Evolutionary conservation across 1,140 invertebrate species (phyloP), one percentile per base, ranked within the genome.

Genomic region (Drosophila cardini): DNA sequence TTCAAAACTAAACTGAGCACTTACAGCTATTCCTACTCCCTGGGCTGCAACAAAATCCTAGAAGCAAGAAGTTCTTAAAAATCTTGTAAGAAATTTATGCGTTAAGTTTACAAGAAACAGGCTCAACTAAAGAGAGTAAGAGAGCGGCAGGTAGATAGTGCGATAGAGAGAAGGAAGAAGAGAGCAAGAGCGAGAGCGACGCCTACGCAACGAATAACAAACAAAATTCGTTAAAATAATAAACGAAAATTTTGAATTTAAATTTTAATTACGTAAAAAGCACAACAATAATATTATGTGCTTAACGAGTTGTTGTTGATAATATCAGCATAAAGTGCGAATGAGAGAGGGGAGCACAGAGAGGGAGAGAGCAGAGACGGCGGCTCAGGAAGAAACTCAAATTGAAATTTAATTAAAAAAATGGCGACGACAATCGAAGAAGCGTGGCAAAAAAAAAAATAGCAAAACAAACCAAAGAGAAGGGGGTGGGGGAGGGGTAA

Each of bases 341-440:
- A 36, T 5, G 15, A 34, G 45, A 4, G 4, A 36, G 18, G 21
- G 3, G 21, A 21, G 21, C n/a, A 3, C 21, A 63, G 15, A 16
- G 36, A 45, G 26, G 34, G 40, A 10, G 32, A 32, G 32, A 11
- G 2, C 1, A 11, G 11, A 2, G 11, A 18, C 7, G 40, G 40
- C 13, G 38, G 18, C 26, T 65, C 46, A 67, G 62, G 63, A 72
- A 72, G 36, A 76, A 72, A 80, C 55, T 67, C 42, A 82, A 74
- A 78, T 82, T 82, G 70, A 82, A 82, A 78, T 82, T 82, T 65
- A 82, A 82, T 82, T 82, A 79, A 82, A 74, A 78, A 82, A 82
- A 71, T 72, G 63, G 63, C 69, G 67, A 77, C 72, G 60, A 58
- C 70, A 52, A 57, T 58, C 53, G 55, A 46, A 72, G 55, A 58